phyloP scores from a whole-genome alignment of 2,113 vertebrate species.

The Hipposideros armiger region DNA sequence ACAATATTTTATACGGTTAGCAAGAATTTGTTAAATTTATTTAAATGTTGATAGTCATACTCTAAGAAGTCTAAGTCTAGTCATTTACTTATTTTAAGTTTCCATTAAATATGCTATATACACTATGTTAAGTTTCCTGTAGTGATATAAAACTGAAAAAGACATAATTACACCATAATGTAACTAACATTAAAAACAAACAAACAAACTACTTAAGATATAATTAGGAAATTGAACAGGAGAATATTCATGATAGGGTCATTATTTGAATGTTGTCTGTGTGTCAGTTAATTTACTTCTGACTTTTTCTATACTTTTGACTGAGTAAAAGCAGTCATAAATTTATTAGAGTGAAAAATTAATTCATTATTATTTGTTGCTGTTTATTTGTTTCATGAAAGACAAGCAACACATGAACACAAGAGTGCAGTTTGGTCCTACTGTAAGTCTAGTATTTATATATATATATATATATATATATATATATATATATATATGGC shows the following conservation, averaged over 20 bases:
- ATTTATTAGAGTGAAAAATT: not conserved
- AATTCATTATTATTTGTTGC: not conserved
- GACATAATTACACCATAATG: not conserved
- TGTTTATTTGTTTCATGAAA: not conserved
- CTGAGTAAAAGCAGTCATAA: not conserved
- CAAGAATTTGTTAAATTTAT: not conserved
- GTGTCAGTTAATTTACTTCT: conserved; percentile 28
- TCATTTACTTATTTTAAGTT: not conserved
- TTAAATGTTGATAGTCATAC: conserved; percentile 20
- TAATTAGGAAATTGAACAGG: not conserved
- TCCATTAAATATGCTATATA: not conserved
- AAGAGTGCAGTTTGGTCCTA: not conserved
- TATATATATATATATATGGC: not conserved
- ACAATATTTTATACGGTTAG: not conserved
- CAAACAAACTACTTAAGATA: not conserved
- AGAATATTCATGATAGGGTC: conserved; percentile 28
- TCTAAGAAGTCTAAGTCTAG: not conserved
- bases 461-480: not conserved
- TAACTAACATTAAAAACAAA: conserved; percentile 6
- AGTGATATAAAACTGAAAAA: not conserved
- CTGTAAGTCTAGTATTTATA: not conserved
- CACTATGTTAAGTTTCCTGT: not conserved
- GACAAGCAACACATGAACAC: not conserved
- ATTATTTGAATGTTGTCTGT: not conserved
- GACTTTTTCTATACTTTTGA: not conserved